These are phyloP conservation scores for Cyprinus carpio DNA, from an alignment of 2,113 vertebrate species.

Conservation along the genomic window DNA sequence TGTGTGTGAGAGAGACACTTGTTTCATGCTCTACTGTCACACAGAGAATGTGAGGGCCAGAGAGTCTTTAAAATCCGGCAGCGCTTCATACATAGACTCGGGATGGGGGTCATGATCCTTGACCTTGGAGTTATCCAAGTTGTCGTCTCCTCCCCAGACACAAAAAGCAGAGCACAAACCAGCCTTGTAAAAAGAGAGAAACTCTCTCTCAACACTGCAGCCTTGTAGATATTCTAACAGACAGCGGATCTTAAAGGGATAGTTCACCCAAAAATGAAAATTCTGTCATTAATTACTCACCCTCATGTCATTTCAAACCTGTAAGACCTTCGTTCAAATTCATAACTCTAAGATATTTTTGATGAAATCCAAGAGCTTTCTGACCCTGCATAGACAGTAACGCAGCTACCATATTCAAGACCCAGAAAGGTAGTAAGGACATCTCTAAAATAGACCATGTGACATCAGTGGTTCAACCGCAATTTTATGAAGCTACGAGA, in stretches of 20 bases:
- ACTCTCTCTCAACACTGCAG: background rate
- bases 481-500: too few species aligned
- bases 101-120: conserved; percentile 44
- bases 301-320: too few species aligned
- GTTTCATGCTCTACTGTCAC: conserved; percentile 24
- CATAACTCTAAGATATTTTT: too few species aligned
- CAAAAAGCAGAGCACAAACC: conserved; percentile 25
- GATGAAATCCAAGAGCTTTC: too few species aligned
- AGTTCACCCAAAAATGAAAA: too few species aligned
- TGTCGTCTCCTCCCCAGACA: conserved; percentile 46
- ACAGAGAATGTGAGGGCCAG: conserved; percentile 2
- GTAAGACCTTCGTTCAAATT: too few species aligned
- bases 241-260: background rate
- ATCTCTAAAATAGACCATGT: too few species aligned
- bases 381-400: too few species aligned
- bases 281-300: too few species aligned
- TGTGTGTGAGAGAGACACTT: conserved; percentile 16
- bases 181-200: conserved; percentile 11
- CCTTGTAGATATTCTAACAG: background rate
- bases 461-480: too few species aligned
- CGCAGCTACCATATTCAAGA: too few species aligned
- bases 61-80: conserved; percentile 20
- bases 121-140: conserved; percentile 46
- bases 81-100: conserved; percentile 34
- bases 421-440: too few species aligned